Percentiles rank a stretch among this genome's conserved stretches.
Evolutionary conservation across 2,888 invertebrate genomes (phyloP).

Genomic region (Ypsolopha scabrella): DNA sequence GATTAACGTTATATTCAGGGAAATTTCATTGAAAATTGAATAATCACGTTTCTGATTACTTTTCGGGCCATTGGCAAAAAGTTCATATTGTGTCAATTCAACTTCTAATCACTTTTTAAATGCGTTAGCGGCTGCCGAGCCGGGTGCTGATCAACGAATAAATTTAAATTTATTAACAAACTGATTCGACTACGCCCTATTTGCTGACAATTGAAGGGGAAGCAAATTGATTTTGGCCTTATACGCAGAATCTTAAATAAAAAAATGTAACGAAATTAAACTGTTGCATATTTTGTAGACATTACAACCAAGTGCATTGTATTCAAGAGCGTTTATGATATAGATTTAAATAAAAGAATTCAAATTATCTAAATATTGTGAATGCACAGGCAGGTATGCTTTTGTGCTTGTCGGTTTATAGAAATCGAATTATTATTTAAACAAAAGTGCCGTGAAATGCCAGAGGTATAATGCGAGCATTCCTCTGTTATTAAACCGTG

Average conservation of each 20-base stretch:
- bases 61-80: constrained; percentile 49
- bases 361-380: constrained; percentile 6
- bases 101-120: constrained; percentile 70
- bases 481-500: constrained; percentile 49
- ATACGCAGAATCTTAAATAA: constrained; percentile 6
- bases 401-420: constrained; percentile 32
- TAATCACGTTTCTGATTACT: constrained; percentile 58
- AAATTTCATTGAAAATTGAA: constrained; percentile 50
- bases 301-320: background rate
- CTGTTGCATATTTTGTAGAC: background rate
- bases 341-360: background rate
- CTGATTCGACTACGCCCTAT: constrained; percentile 47
- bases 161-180: constrained; percentile 67
- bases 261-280: background rate
- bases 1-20: background rate
- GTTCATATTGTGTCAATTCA: constrained; percentile 69
- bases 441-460: constrained; percentile 46
- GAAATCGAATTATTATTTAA: constrained; percentile 55
- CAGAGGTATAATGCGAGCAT: constrained; percentile 51
- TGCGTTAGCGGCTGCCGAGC: constrained; percentile 50
- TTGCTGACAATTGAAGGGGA: constrained; percentile 50
- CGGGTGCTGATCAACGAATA: constrained; percentile 59
- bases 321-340: background rate
- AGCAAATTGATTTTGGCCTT: constrained; percentile 48
- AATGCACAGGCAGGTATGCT: constrained; percentile 19